Conservation (phyloP, 2,113 vertebrate species). For the Notarius lentiginosus region DNA sequence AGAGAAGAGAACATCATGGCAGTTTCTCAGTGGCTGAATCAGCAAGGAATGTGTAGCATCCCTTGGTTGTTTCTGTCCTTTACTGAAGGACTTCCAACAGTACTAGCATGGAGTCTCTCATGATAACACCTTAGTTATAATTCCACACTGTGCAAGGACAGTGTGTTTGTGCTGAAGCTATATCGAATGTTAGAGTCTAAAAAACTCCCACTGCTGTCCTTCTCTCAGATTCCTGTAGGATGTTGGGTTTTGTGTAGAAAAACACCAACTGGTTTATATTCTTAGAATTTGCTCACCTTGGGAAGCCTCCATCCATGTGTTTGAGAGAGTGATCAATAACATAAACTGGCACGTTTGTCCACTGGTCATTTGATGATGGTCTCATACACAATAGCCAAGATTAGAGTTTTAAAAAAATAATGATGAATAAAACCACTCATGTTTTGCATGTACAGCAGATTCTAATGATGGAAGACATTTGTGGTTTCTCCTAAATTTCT, state of each 20-base stretch:
- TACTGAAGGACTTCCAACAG: background rate
- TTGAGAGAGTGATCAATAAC: conserved; percentile 5
- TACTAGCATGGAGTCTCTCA: background rate
- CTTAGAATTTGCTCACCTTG: conserved; percentile 14
- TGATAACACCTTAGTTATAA: background rate
- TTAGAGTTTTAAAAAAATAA: background rate
- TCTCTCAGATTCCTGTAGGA: conserved; percentile 16
- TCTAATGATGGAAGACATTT: conserved; percentile 11
- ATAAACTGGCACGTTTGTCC: background rate
- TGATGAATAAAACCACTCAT: background rate
- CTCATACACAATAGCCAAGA: background rate
- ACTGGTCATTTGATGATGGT: background rate
- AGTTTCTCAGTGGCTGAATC: background rate
- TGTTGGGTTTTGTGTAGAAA: background rate
- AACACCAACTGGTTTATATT: conserved; percentile 3
- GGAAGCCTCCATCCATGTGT: background rate
- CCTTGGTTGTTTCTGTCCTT: background rate
- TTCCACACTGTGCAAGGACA: background rate
- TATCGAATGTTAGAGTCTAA: background rate
- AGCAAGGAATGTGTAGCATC: background rate
- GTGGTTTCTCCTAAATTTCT: background rate
- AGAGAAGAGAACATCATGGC: background rate
- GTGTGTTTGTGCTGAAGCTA: background rate
- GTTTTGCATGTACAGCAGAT: conserved; percentile 1
- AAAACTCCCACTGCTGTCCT: background rate